A percentile compares a stretch with the other conserved stretches of the same genome.
Conservation (phyloP, 1,140 invertebrate genomes). For the Lerema accius region DNA sequence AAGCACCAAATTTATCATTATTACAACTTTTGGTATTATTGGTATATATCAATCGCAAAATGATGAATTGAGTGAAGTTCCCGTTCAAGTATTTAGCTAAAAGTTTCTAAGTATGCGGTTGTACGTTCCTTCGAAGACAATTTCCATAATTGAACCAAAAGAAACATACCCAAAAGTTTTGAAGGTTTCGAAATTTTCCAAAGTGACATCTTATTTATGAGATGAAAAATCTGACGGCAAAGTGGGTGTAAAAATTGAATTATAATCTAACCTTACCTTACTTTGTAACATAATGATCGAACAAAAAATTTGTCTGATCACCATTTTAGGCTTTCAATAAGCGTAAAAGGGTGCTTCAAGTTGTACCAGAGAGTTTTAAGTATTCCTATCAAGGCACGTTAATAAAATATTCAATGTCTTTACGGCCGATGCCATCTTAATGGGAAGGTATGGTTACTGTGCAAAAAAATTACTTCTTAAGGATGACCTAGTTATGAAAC, state of each 20-base stretch:
- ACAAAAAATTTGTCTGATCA: conserved; percentile 49
- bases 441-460: conserved; percentile 15
- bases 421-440: conserved; percentile 26
- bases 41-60: conserved; percentile 29
- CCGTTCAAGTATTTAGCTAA: conserved; percentile 20
- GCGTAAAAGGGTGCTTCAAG: conserved; percentile 50
- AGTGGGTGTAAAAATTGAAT: conserved; percentile 8
- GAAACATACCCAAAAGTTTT: conserved; percentile 21
- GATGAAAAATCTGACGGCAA: conserved; percentile 5
- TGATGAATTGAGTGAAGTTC: conserved; percentile 28
- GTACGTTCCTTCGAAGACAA: conserved; percentile 24
- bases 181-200: conserved; percentile 9
- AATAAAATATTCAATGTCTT: conserved; percentile 55
- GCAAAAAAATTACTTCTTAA: conserved; percentile 10
- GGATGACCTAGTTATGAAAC: background rate
- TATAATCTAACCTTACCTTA: conserved; percentile 25
- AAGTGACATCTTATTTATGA: conserved; percentile 23
- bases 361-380: conserved; percentile 41
- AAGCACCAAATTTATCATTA: conserved; percentile 33
- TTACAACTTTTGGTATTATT: conserved; percentile 31
- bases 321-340: conserved; percentile 48
- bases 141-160: conserved; percentile 28
- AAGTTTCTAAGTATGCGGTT: conserved; percentile 16
- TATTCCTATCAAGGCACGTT: conserved; percentile 50
- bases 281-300: conserved; percentile 32